Evolutionary conservation across 1,140 invertebrate genomes (phyloP), one percentile per base, ranked within the genome.

Genomic region (Hylaeus anthracinus): DNA sequence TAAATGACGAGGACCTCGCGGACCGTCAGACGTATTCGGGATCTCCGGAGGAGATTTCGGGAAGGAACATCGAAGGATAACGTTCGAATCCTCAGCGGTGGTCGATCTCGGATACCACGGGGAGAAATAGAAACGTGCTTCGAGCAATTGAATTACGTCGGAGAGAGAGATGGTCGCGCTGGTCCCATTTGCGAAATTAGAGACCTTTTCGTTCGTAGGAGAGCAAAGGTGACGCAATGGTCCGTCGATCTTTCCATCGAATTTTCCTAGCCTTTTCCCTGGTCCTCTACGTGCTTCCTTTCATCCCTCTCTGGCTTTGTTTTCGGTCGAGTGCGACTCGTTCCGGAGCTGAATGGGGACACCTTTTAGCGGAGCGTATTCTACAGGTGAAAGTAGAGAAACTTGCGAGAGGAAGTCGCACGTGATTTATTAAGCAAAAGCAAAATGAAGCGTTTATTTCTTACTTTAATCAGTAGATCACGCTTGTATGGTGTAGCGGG

Each of bases 171-270:
- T 65, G 14, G 48, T 65, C 63, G 61, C 63, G 26, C 6, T 79
- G 75, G 67, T 72, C 83, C 85, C 86, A 90, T 90, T 89, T 89
- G 83, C 88, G 85, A 88, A 89, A 90, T 89, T 89, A 88, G 79
- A 88, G 86, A 88, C 81, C 72, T 79, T 79, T 82, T 63, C 60
- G 79, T 58, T 73, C 64, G 78, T 71, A 81, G 70, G 79, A 86
- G 82, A 76, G 86, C 48, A 71, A 87, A 5, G 78, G 74, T 86
- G 78, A 72, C 67, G 69, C 84, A 79, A 85, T 73, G 76, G 84
- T 61, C 1, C 51, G 79, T 81, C 79, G 58, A 84, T 81, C 81
- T 83, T 63, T 79, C 48, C 53, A 58, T 66, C 63, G 58, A 56
- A 72, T 75, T 73, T 56, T 60, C 14, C n/a, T 58, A n/a, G 12